A percentile compares a stretch with the other conserved stretches of the same genome.
phyloP scores from a whole-genome alignment of 2,888 invertebrate genomes.

The Ichneumoninae sp. region DNA sequence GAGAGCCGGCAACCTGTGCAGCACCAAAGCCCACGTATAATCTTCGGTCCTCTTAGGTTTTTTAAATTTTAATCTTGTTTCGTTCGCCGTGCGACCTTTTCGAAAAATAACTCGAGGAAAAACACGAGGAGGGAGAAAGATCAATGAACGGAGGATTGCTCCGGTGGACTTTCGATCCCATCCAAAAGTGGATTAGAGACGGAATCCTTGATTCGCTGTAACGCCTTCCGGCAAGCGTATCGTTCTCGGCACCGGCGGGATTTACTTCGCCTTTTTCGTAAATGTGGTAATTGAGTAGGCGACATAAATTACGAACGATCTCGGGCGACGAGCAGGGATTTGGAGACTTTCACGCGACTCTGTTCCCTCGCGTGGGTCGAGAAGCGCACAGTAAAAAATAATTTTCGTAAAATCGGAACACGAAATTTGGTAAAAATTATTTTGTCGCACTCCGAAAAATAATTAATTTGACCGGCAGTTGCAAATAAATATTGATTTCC shows the following conservation, averaged over 20 bases:
- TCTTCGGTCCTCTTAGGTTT: not conserved
- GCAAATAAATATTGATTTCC: no score
- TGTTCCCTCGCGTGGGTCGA: not conserved
- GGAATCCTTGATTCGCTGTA: constrained; percentile 13
- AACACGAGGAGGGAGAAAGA: constrained; percentile 29
- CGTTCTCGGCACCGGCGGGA: not conserved
- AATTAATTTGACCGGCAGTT: no score
- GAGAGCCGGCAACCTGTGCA: not conserved
- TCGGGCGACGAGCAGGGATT: constrained; percentile 4
- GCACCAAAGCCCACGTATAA: not conserved
- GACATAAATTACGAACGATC: constrained; percentile 47
- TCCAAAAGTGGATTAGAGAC: constrained; percentile 26
- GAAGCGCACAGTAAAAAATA: not conserved
- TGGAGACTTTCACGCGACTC: constrained; percentile 38
- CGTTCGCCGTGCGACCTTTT: constrained; percentile 12
- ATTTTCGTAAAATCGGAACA: no score
- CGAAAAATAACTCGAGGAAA: not conserved
- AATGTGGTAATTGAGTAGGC: constrained; percentile 8
- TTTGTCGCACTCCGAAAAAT: no score
- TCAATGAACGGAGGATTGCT: constrained; percentile 22
- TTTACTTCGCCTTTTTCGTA: constrained; percentile 17
- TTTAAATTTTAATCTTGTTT: constrained; percentile 30
- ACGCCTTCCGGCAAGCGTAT: constrained; percentile 4
- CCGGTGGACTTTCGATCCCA: constrained; percentile 17
- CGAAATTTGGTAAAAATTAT: no score